Base-by-base conservation (phyloP, 2,113 vertebrate species). In the Haemorhous mexicanus region DNA sequence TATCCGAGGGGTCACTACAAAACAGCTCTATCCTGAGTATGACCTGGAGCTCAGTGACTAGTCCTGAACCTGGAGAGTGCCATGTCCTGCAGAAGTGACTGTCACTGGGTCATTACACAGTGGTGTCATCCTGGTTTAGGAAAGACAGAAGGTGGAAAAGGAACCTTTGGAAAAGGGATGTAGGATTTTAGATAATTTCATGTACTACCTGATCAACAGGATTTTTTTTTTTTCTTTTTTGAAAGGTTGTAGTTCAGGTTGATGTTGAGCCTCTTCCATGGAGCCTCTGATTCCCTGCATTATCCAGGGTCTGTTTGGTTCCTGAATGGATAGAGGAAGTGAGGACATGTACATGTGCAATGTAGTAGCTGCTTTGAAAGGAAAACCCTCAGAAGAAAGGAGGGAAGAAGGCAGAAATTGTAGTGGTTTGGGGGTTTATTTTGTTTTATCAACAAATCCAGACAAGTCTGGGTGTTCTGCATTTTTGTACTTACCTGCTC, bases 21-120 rank as follows among this genome's bases (percentile, higher is more conserved):
- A 98, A 94, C 98, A 99, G 59, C 96, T 99, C 77, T 99, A 99
- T 96, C 95, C 98, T 78, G 98, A 98, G 68, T 99, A 99, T 59
- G 98, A 97, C 67, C 97, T 99, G 96, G 98, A 99, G 49, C 80
- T 99, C 76, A 98, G 98, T 5, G 99, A 99, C 97, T 99, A 97
- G 43, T 11, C 7, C 8, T 46, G 82, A 56, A 39, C 53, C 30
- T 32, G 53, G 39, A 68, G 33, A 24, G 11, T 49, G 28, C 32
- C 11, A 12, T 2, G 1, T 61, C 62, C 91, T 93, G 78, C 66
- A 39, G 6, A 72, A 59, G 28, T 90, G 28, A 22, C 78, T 70
- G 9, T 82, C 73, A 28, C 41, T 63, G 61, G 35, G 30, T 44
- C 32, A 3, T 49, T 26, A 5, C 3, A 19, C 41, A 11, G 28